A percentile compares a stretch with the other conserved stretches of the same genome.
Conservation (phyloP, 2,113 vertebrate genomes). For the Phrynocephalus versicolor region DNA sequence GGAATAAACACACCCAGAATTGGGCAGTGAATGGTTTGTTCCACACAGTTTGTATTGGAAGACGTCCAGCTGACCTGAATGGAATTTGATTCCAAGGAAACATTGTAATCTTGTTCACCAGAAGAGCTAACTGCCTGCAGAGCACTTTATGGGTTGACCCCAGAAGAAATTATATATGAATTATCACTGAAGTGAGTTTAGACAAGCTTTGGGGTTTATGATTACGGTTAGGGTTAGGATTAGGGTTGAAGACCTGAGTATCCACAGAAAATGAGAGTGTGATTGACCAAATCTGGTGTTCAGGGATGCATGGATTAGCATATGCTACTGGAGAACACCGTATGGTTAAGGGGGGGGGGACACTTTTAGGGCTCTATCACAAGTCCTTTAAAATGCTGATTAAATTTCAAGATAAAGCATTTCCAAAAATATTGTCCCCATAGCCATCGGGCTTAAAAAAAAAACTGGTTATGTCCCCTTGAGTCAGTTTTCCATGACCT, state of each 20-base stretch:
- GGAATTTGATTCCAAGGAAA: neutral
- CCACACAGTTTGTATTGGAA: neutral
- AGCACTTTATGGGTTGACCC: neutral
- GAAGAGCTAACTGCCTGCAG: neutral
- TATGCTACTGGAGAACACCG: neutral
- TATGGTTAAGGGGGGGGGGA: no score
- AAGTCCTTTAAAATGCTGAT: no score
- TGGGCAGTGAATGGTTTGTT: neutral
- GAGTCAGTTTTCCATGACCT: no score
- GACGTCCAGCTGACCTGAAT: neutral
- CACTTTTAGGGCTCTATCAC: no score
- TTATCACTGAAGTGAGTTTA: neutral
- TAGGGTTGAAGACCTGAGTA: neutral
- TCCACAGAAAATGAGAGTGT: neutral
- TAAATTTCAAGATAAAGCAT: no score
- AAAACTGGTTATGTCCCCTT: no score
- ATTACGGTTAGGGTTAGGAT: no score
- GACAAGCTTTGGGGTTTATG: neutral
- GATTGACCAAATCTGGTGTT: neutral
- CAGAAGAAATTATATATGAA: neutral
- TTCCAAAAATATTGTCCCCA: no score
- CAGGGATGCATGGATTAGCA: neutral
- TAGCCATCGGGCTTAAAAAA: no score
- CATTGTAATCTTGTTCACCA: neutral
- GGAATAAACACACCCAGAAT: neutral